A percentile compares a stretch with the other conserved stretches of the same genome.
These are phyloP conservation scores for Cheumatopsyche charites DNA, from an alignment of 1,140 invertebrate species.

Conservation along the genomic window DNA sequence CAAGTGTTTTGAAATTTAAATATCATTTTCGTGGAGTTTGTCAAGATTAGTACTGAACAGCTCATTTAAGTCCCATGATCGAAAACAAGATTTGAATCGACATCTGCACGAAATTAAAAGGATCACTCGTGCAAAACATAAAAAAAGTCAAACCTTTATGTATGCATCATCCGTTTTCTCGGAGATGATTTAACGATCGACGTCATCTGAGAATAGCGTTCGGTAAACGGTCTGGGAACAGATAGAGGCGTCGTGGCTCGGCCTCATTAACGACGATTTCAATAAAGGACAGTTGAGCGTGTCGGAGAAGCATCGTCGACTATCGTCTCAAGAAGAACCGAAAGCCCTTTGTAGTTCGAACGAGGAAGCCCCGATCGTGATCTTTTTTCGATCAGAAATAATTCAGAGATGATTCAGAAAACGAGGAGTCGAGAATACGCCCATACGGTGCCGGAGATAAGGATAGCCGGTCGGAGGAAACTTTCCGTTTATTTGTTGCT, in stretches of 20 bases:
- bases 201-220: not conserved
- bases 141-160: not conserved
- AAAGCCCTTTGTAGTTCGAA: slow-evolving; percentile 4
- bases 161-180: not conserved
- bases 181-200: slow-evolving; percentile 21
- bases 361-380: not conserved
- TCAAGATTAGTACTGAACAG: too few relatives aligned
- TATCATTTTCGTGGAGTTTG: too few relatives aligned
- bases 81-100: not conserved
- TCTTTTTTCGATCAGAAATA: not conserved
- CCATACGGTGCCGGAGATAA: too few relatives aligned
- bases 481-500: slow-evolving; percentile 35
- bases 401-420: too few relatives aligned
- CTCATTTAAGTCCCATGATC: too few relatives aligned
- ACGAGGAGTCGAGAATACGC: too few relatives aligned
- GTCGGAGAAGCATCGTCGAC: slow-evolving; percentile 12
- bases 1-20: too few relatives aligned
- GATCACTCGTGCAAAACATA: not conserved
- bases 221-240: too few relatives aligned
- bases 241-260: not conserved
- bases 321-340: not conserved
- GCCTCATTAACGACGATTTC: slow-evolving; percentile 38
- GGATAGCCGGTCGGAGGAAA: too few relatives aligned
- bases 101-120: not conserved
- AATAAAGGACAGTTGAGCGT: slow-evolving; percentile 34